Conservation (phyloP, 2,888 invertebrate species). For the Drosophila melanocephala region DNA sequence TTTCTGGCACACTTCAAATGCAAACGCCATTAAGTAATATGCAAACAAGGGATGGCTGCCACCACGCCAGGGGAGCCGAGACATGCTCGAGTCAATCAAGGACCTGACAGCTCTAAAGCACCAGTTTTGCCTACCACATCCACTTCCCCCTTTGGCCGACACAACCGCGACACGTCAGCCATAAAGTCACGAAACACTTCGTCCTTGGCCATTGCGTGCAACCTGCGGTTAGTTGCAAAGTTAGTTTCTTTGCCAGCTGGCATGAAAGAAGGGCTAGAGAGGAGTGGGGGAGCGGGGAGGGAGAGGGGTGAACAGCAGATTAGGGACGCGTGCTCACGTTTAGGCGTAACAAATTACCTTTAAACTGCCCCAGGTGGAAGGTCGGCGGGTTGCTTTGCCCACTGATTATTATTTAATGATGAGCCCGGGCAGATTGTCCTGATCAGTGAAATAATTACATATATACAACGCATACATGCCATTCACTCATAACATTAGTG, state of each 20-base stretch:
- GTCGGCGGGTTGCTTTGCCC: background rate
- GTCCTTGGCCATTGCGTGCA: slow-evolving; percentile 71
- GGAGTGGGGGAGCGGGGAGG: background rate
- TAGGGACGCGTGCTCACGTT: slow-evolving; percentile 81
- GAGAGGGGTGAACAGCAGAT: slow-evolving; percentile 31
- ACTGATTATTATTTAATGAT: slow-evolving; percentile 82
- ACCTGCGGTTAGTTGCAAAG: slow-evolving; percentile 61
- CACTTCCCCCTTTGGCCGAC: background rate
- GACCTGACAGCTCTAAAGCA: slow-evolving; percentile 52
- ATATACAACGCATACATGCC: slow-evolving; percentile 21
- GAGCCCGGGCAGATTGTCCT: slow-evolving; percentile 59
- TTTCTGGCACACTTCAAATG: slow-evolving; percentile 79
- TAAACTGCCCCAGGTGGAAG: slow-evolving; percentile 49
- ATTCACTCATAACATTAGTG: slow-evolving; percentile 14
- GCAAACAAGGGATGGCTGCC: slow-evolving; percentile 76
- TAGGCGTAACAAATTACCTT: slow-evolving; percentile 85
- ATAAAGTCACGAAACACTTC: slow-evolving; percentile 77
- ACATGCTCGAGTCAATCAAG: slow-evolving; percentile 71
- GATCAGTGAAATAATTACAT: slow-evolving; percentile 57
- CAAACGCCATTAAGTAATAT: slow-evolving; percentile 79
- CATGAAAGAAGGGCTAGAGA: background rate
- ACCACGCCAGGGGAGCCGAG: slow-evolving; percentile 13
- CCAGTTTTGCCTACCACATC: slow-evolving; percentile 5
- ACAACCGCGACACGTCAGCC: slow-evolving; percentile 74
- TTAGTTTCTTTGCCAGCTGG: slow-evolving; percentile 47